These are phyloP conservation scores for Spheniscus humboldti DNA, from an alignment of 2,797 vertebrate species.

Conservation along the genomic window DNA sequence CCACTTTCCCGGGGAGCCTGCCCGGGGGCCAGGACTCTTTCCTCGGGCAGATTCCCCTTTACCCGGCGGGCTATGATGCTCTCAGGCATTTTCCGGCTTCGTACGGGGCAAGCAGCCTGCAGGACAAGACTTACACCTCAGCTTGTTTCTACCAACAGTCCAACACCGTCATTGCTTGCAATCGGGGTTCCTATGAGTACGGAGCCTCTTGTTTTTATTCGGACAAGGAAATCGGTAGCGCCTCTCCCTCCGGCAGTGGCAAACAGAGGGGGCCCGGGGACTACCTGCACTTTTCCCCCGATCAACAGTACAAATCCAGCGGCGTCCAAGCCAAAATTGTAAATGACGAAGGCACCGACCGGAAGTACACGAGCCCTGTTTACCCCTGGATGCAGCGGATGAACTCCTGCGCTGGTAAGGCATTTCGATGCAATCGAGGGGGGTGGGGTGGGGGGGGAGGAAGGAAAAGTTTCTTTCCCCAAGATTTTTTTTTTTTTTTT, in stretches of 20 bases:
- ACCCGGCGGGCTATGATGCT: conserved; percentile 79
- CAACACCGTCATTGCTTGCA: conserved; percentile 79
- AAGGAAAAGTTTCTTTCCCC: background rate
- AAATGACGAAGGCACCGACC: conserved; percentile 77
- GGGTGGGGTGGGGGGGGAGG: background rate
- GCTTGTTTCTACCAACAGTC: conserved; percentile 80
- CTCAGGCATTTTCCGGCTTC: conserved; percentile 82
- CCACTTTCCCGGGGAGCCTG: conserved; percentile 82
- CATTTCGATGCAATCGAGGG: background rate
- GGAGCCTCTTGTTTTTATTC: conserved; percentile 81
- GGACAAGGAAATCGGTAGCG: conserved; percentile 79
- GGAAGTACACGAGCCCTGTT: conserved; percentile 83
- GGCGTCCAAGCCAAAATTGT: conserved; percentile 74
- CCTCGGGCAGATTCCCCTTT: conserved; percentile 81
- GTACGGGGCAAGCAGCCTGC: conserved; percentile 76
- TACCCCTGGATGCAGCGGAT: conserved; percentile 86
- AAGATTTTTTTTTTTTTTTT: background rate
- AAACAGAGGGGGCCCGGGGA: conserved; percentile 77
- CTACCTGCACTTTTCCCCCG: conserved; percentile 76
- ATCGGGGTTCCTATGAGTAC: conserved; percentile 78
- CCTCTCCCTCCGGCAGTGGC: conserved; percentile 73
- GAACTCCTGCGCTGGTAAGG: conserved; percentile 83
- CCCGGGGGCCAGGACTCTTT: conserved; percentile 81
- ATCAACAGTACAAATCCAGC: conserved; percentile 77
- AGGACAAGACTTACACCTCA: conserved; percentile 79